Base-by-base conservation (phyloP, 1,140 invertebrate species). In the Bilobella aurantiaca region DNA sequence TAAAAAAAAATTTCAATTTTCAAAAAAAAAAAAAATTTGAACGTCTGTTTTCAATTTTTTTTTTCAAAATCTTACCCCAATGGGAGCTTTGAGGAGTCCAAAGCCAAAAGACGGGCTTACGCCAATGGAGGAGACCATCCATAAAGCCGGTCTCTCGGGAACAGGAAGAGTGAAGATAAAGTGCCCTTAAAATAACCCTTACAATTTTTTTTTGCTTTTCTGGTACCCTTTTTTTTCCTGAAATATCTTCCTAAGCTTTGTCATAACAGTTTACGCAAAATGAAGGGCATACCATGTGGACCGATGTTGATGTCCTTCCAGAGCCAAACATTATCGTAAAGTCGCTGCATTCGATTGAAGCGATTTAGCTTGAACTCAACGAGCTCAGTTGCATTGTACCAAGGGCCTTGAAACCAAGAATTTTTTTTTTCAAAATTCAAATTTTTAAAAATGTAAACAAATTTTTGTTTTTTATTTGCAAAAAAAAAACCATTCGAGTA, bases 271-370 rank as follows among this genome's bases (percentile, higher is more conserved):
- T n/a, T n/a, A n/a, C n/a, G n/a, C n/a, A n/a, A n/a, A n/a, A n/a
- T n/a, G n/a, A n/a, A n/a, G n/a, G n/a, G n/a, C n/a, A n/a, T n/a
- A n/a, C 37, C 37, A 76, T 93, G 89, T 18, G 90, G 92, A 16
- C 92, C 92, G 67, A 95, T 93, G 77, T 94, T 95, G 14, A 93
- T 85, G 78, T 95, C 92, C 68, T 87, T 85, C 93, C 93, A 97
- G 2, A 95, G 77, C 93, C 93, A 97, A 32, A 90, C 87, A 74
- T 95, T 93, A 66, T 95, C 90, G 77, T 95, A 96, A 74, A 92
- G 88, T 1, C 91, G 81, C 73, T 91, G 85, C 49, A 94, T 84
- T 53, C 89, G 82, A 77, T 90, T 95, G 73, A 91, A 90, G 1
- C 92, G 82, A 75, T 87, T 86, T 75, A 91, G 90, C 63, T 90